Evolutionary conservation across 2,888 invertebrate species (phyloP).

Genomic region (Strigamia maritima): DNA sequence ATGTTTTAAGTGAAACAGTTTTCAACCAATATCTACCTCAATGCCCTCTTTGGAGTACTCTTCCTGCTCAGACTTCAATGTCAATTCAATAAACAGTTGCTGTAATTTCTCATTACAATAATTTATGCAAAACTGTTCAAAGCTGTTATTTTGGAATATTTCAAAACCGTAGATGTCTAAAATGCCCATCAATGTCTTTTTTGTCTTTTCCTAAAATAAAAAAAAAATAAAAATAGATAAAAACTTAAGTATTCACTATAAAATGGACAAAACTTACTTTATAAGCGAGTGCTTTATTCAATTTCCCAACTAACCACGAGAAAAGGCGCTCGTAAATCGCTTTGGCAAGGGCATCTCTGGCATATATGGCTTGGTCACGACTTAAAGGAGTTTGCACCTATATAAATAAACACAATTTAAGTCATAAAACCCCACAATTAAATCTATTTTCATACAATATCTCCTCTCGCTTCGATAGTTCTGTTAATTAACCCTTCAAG

Average conservation of each 20-base stretch:
- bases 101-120: slow-evolving; percentile 94
- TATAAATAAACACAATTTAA: neutral
- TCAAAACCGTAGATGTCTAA: slow-evolving; percentile 93
- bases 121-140: slow-evolving; percentile 88
- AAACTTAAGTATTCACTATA: neutral
- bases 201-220: slow-evolving; percentile 37
- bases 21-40: slow-evolving; percentile 52
- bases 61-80: slow-evolving; percentile 86
- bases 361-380: slow-evolving; percentile 74
- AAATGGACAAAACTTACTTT: slow-evolving; percentile 40
- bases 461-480: slow-evolving; percentile 80
- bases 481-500: slow-evolving; percentile 73
- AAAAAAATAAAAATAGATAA: neutral
- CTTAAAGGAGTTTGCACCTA: slow-evolving; percentile 73
- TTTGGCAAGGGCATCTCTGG: slow-evolving; percentile 84
- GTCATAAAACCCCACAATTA: neutral
- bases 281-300: slow-evolving; percentile 69
- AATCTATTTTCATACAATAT: slow-evolving; percentile 56
- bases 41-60: slow-evolving; percentile 88
- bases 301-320: slow-evolving; percentile 78
- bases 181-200: slow-evolving; percentile 71
- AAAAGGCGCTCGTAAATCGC: slow-evolving; percentile 87
- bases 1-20: neutral
- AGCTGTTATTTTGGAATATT: slow-evolving; percentile 85
- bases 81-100: slow-evolving; percentile 87